Evolutionary conservation across 2,113 vertebrate genomes (phyloP), one percentile per base, ranked within the genome.

Genomic region (Ceuthmochares aereus): DNA sequence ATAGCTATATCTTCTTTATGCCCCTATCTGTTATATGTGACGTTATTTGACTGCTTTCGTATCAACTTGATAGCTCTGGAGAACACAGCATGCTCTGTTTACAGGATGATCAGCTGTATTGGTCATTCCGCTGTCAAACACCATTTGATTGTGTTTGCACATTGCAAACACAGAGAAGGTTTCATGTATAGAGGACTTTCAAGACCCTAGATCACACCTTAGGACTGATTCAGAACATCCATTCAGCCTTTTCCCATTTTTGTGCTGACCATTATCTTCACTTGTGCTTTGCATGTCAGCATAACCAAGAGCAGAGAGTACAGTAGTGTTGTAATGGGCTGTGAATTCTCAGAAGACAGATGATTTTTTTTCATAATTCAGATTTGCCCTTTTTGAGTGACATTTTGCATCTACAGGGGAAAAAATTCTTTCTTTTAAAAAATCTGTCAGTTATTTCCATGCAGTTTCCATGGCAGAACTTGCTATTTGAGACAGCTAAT

Each of bases 391-490:
- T 49, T 81, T 84, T 84, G 56, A 75, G 21, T 79, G 62, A 20
- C 30, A 47, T 87, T 94, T 95, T 75, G 23, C 20, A 42, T 87
- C 20, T 67, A 34, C 32, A 56, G 20, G 8, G 14, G 29, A 75
- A 90, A 84, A 16, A 78, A 74, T 42, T 20, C 34, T 91, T 93
- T 30, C 4, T 47, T 87, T 91, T 84, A 36, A 4, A 26, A 77
- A 90, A 67, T 21, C 15, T 11, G 3, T 58, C 3, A 10, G 37
- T 86, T 86, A 63, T 88, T 84, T 78, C 52, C 21, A 64, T 81
- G 43, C 64, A 52, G 42, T 93, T 95, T 96, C 89, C 86, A 72
- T 89, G 64, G 79, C n/a, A 87, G 80, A 84, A 78, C 47, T 84
- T 78, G 58, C 67, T 73, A 22, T 76, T 58, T 88, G 70, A 90